phyloP scores from a whole-genome alignment of 2,113 vertebrate species.

The Strix uralensis region DNA sequence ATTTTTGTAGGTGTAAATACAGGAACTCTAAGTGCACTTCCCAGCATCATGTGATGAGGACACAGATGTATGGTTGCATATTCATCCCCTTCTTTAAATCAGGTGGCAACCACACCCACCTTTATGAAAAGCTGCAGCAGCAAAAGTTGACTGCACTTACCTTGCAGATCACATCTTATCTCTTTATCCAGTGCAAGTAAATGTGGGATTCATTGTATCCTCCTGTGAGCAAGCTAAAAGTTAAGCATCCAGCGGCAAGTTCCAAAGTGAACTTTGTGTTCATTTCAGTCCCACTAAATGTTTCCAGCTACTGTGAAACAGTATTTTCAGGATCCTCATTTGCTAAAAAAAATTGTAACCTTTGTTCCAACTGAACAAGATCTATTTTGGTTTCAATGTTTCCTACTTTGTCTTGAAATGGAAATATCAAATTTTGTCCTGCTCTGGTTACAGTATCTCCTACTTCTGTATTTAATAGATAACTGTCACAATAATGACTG shows the following conservation, averaged over 20 bases:
- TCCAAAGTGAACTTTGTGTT: neutral
- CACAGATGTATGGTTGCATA: neutral
- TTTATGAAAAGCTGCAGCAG: neutral
- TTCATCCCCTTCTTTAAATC: neutral
- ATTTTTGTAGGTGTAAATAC: rapidly evolving
- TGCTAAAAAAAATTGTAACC: rapidly evolving
- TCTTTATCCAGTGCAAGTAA: neutral
- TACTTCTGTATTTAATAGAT: no score
- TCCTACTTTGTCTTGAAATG: neutral
- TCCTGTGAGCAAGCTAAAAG: neutral
- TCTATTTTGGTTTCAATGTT: rapidly evolving
- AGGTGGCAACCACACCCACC: no score
- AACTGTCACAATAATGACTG: no score
- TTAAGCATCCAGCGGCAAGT: rapidly evolving
- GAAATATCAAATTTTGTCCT: neutral
- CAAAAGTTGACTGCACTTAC: neutral
- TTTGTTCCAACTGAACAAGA: no score
- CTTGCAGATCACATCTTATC: neutral
- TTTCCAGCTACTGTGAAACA: neutral
- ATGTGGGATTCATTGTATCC: neutral
- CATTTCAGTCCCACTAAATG: neutral
- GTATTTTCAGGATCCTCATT: neutral
- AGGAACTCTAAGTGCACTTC: neutral
- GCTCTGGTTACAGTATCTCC: neutral
- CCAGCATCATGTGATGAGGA: neutral